phyloP scores from a whole-genome alignment of 2,888 invertebrate genomes.

The Dolichopus griseipennis region DNA sequence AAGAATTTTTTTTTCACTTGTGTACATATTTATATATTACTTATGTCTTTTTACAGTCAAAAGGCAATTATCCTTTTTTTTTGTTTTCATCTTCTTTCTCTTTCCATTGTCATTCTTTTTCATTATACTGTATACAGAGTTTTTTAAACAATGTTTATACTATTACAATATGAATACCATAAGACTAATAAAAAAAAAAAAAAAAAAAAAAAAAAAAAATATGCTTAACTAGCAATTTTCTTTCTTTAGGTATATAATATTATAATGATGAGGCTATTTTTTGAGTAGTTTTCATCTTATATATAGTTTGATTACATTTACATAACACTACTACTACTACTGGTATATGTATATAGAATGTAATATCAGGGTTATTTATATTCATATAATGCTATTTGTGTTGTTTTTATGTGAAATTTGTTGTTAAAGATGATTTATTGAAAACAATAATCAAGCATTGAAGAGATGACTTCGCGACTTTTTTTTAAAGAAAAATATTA shows the following conservation, averaged over 20 bases:
- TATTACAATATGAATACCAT: no score
- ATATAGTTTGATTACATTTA: neutral
- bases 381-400: no score
- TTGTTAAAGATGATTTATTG: neutral
- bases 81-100: neutral
- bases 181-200: neutral
- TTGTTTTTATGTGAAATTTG: neutral
- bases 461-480: neutral
- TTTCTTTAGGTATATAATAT: neutral
- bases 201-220: no score
- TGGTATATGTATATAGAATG: no score
- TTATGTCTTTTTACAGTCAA: neutral
- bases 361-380: no score
- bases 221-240: no score
- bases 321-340: no score
- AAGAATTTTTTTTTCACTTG: neutral
- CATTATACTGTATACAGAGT: neutral
- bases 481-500: neutral
- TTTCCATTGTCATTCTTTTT: neutral
- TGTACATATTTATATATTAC: neutral
- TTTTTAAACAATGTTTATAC: no score
- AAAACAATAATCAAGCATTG: neutral
- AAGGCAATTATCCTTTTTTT: slow-evolving; percentile 1
- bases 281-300: neutral
- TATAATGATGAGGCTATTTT: neutral